Conservation (phyloP, 2,888 invertebrate genomes). For the Alentia gelatinosa region DNA sequence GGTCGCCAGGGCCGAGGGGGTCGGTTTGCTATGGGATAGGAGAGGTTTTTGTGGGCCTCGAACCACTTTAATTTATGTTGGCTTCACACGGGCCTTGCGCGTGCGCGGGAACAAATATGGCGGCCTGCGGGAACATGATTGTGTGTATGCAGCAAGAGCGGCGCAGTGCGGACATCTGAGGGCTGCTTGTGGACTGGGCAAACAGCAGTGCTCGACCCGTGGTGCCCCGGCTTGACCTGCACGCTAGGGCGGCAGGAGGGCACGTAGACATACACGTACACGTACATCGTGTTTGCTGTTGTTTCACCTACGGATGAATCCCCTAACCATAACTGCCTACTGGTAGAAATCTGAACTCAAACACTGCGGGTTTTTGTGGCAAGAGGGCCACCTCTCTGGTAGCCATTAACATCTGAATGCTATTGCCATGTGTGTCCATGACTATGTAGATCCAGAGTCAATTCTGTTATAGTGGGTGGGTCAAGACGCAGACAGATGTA, state of each 20-base stretch:
- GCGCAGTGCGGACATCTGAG: not conserved
- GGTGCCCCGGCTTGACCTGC: not conserved
- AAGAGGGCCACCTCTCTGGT: not conserved
- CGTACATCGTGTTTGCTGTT: not conserved
- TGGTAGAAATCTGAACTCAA: not conserved
- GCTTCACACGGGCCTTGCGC: not conserved
- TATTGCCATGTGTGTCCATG: not conserved
- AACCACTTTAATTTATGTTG: not conserved
- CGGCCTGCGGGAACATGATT: not conserved
- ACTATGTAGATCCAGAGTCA: not conserved
- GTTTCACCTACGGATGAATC: not conserved
- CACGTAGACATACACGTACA: not conserved
- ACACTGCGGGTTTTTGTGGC: not conserved
- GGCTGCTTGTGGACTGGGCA: not conserved
- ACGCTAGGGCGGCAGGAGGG: not conserved
- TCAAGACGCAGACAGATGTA: not conserved
- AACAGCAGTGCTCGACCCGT: not conserved
- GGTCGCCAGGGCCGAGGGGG: not conserved
- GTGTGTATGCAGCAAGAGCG: not conserved
- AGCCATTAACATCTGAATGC: constrained; percentile 3
- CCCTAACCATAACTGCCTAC: not conserved
- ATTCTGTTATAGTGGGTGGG: not conserved
- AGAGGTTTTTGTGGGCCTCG: not conserved
- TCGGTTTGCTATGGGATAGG: not conserved
- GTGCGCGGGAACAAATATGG: not conserved